These are phyloP conservation scores for Cossypha heuglini DNA, from an alignment of 2,797 vertebrate species.

Conservation along the genomic window DNA sequence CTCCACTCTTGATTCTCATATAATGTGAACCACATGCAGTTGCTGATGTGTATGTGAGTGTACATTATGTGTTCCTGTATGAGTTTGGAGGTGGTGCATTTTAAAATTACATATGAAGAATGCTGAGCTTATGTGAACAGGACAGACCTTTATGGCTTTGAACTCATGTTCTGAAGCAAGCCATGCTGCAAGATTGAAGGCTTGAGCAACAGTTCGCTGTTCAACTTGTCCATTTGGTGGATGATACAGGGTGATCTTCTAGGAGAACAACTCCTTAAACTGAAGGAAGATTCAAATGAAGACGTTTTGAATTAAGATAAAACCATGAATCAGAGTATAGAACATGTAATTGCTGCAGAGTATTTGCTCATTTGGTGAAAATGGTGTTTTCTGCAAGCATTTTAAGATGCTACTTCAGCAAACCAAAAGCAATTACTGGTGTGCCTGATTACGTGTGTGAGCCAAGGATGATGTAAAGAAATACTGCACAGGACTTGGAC, in stretches of 20 bases:
- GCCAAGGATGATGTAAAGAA: neutral
- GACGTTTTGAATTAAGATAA: neutral
- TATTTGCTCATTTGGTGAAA: neutral
- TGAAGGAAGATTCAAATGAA: neutral
- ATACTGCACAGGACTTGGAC: neutral
- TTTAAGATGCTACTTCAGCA: neutral
- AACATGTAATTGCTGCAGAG: neutral
- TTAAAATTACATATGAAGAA: neutral
- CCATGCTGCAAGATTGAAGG: neutral
- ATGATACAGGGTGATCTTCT: neutral
- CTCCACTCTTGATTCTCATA: neutral
- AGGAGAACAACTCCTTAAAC: neutral
- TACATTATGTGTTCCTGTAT: neutral
- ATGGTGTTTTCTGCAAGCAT: neutral
- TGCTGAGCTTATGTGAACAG: neutral
- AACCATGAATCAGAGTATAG: neutral
- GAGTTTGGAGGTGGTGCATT: neutral
- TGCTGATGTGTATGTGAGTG: neutral
- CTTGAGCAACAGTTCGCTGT: neutral
- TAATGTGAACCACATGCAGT: neutral
- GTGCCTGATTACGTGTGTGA: neutral
- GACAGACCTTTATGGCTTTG: neutral
- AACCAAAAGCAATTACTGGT: neutral
- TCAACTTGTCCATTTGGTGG: accelerated
- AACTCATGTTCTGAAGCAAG: neutral